Base-by-base conservation (phyloP, 2,113 vertebrate species). In the Pao palembangensis region DNA sequence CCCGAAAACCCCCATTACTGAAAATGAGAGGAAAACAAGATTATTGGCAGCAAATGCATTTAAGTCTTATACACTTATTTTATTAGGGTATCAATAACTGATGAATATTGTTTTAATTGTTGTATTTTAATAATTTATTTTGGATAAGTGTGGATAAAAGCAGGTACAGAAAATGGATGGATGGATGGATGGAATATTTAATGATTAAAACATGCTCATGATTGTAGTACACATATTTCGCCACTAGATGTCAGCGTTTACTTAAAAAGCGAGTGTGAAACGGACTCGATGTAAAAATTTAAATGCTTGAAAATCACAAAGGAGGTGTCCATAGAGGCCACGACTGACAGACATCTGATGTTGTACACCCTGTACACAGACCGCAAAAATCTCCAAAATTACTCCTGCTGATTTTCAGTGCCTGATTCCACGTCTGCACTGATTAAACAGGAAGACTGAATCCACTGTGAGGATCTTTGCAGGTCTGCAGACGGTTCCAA, bases 201-300 rank as follows among this genome's bases (percentile, higher is more conserved):
- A n/a, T n/a, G n/a, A n/a, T n/a, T n/a, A n/a, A n/a, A n/a, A n/a
- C n/a, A n/a, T n/a, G n/a, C n/a, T n/a, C n/a, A n/a, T n/a, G n/a
- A 18, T 0, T 66, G 54, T 53, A 73, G 49, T 61, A 51, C 38
- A 47, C 1, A 0, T 0, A 0, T 8, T 2, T 54, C 10, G 14
- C 79, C 88, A 75, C 74, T 64, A 76, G 80, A 64, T 81, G 86
- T 65, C 81, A 78, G 48, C 19, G 25, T 78, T 71, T 50, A 63
- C 76, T 43, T 59, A 41, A 8, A 3, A 3, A 64, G 59, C 4
- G 17, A 47, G 15, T 15, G 12, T 47, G 16, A 47, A 17, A 17
- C 44, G 15, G n/a, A 16, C 15, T 17, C 15, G 5, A 47, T 2
- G 17, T 17, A 47, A 47, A n/a, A 47, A 28, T 4, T 28, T 25